Conservation (phyloP, 2,888 invertebrate genomes). For the Frankliniella fusca region DNA sequence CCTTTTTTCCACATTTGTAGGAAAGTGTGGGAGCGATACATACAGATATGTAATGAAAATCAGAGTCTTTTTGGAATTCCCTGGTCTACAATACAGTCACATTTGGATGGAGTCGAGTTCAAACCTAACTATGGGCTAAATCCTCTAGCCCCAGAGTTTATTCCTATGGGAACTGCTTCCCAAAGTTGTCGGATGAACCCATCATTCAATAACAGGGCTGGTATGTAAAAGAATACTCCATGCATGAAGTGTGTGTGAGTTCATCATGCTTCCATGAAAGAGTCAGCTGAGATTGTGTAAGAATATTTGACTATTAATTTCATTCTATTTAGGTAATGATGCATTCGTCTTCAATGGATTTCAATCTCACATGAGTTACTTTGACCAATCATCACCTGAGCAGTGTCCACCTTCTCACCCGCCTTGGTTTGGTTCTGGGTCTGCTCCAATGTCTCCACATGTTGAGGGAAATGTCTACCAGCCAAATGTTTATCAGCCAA, state of each 20-base stretch:
- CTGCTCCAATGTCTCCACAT: neutral
- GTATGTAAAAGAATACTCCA: neutral
- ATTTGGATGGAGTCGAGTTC: slow-evolving; percentile 68
- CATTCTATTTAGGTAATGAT: neutral
- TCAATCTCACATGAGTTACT: neutral
- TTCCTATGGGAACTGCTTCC: slow-evolving; percentile 50
- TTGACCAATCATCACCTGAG: neutral
- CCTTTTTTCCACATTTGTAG: slow-evolving; percentile 44
- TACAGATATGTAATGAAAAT: slow-evolving; percentile 66
- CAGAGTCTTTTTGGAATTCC: slow-evolving; percentile 68
- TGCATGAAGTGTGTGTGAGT: neutral
- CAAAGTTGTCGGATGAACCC: neutral
- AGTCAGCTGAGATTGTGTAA: too few species aligned
- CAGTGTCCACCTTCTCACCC: neutral
- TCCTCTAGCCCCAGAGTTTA: slow-evolving; percentile 75
- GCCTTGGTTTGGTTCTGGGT: neutral
- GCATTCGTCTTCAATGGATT: neutral
- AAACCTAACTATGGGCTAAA: slow-evolving; percentile 73
- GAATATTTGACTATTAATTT: neutral
- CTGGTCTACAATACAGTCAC: slow-evolving; percentile 62
- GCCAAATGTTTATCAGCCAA: neutral
- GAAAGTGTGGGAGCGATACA: slow-evolving; percentile 74
- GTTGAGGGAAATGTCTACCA: neutral
- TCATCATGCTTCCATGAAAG: neutral
- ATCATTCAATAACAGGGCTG: neutral